Evolutionary conservation across 1,140 invertebrate species (phyloP), one percentile per base, ranked within the genome.

Genomic region (Telenomus remus): DNA sequence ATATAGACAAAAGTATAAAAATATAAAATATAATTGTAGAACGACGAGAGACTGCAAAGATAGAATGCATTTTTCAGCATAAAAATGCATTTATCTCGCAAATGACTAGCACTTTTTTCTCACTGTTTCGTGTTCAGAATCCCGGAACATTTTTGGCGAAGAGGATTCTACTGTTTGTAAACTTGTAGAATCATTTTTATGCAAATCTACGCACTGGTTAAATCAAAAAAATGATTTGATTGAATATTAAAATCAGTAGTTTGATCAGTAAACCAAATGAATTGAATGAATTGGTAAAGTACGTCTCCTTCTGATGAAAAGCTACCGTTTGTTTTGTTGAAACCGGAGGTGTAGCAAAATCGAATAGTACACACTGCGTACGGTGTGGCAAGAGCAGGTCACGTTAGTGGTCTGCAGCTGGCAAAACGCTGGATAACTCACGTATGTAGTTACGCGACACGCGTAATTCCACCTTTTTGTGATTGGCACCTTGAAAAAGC

Each of bases 371-470:
- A 35, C 53, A 50, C 53, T 46, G 42, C 53, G 39, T 55, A 27
- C 55, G n/a, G n/a, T n/a, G n/a, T 50, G 19, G 60, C 70, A 47
- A 83, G 80, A 82, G 73, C 79, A 78, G 82, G 79, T 82, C 81
- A 81, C 78, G 63, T 76, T 77, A 49, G 49, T 63, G 59, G 53
- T 39, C 76, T 81, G 80, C 74, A 63, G 46, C 76, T 75, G 82
- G 72, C 82, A 82, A 71, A 16, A 70, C 56, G 69, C 76, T n/a
- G n/a, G 79, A 85, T 85, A 85, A 84, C 79, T 85, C 80, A 81
- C 64, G 76, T 27, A 6, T 76, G 76, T 79, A 69, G 66, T 63
- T 70, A 79, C 75, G 49, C 53, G 50, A 74, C 64, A 64, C 65
- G 59, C 64, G 64, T 75, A 63, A 75, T 64, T 75, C 65, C 64